A percentile compares a stretch with the other conserved stretches of the same genome.
These are phyloP conservation scores for Aptenodytes patagonicus DNA, from an alignment of 2,113 vertebrate species.

Conservation along the genomic window DNA sequence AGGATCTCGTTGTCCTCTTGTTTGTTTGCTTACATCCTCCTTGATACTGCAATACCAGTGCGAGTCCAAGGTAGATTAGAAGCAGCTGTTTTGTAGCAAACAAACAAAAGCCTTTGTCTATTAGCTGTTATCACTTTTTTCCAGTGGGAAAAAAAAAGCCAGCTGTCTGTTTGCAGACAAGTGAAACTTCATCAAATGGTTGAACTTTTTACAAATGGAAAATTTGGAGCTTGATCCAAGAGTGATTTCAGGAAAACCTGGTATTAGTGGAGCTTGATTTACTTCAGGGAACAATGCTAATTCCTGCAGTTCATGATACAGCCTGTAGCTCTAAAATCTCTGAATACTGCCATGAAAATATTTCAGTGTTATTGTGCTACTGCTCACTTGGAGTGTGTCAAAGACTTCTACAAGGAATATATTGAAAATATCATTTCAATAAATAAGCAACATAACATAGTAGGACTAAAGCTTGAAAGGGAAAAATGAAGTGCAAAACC, in stretches of 20 bases:
- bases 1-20: slow-evolving; percentile 13
- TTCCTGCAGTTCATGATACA: neutral
- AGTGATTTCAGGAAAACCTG: neutral
- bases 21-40: slow-evolving; percentile 20
- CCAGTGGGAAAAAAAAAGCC: neutral
- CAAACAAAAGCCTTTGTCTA: slow-evolving; percentile 31
- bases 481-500: neutral
- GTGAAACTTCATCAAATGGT: neutral
- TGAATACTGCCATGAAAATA: neutral
- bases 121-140: neutral
- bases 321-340: neutral
- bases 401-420: neutral
- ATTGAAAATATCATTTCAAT: neutral
- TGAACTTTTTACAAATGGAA: slow-evolving; percentile 17
- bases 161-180: slow-evolving; percentile 6
- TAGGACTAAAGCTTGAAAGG: neutral
- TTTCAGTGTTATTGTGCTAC: neutral
- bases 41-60: slow-evolving; percentile 8
- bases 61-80: slow-evolving; percentile 14
- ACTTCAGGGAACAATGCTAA: neutral
- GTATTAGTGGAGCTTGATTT: neutral
- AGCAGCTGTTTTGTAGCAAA: slow-evolving; percentile 38
- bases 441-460: neutral
- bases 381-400: neutral
- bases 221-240: slow-evolving; percentile 2